phyloP scores from a whole-genome alignment of 2,113 vertebrate species.

The Coptodon rendalli region DNA sequence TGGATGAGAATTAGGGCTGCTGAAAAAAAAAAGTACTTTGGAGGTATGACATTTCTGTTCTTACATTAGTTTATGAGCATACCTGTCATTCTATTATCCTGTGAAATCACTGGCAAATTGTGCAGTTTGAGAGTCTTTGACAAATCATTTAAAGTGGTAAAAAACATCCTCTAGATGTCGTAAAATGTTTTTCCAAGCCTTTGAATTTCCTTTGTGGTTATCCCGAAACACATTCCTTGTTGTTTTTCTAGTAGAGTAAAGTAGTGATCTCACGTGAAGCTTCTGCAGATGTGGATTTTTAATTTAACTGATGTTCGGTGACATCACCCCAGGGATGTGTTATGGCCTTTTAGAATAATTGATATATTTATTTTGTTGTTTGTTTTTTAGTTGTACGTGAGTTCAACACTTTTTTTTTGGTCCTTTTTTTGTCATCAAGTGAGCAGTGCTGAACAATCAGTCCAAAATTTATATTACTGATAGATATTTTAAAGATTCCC shows the following conservation, averaged over 20 bases:
- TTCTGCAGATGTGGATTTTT: conserved; percentile 39
- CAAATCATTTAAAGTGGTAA: neutral
- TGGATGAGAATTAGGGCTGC: neutral
- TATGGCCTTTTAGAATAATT: conserved; percentile 3
- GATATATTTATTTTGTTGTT: neutral
- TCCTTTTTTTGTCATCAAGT: neutral
- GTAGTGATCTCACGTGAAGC: conserved; percentile 32
- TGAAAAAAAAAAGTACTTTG: neutral
- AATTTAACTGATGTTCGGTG: conserved; percentile 32
- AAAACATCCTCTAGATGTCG: neutral
- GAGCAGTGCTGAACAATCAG: neutral
- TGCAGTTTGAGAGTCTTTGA: neutral
- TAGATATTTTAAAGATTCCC: neutral
- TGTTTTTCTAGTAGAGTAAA: conserved; percentile 34
- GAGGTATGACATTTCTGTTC: neutral
- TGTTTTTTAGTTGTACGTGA: neutral
- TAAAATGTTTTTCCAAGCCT: neutral
- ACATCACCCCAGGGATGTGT: conserved; percentile 41
- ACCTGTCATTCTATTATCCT: neutral
- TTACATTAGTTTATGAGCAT: neutral
- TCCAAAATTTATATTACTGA: neutral
- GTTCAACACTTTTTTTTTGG: neutral
- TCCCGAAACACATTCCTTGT: conserved; percentile 33
- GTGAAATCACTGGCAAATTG: neutral
- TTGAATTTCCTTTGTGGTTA: conserved; percentile 40